These are phyloP conservation scores for Calameuta idolon DNA, from an alignment of 2,888 invertebrate species.

Conservation along the genomic window DNA sequence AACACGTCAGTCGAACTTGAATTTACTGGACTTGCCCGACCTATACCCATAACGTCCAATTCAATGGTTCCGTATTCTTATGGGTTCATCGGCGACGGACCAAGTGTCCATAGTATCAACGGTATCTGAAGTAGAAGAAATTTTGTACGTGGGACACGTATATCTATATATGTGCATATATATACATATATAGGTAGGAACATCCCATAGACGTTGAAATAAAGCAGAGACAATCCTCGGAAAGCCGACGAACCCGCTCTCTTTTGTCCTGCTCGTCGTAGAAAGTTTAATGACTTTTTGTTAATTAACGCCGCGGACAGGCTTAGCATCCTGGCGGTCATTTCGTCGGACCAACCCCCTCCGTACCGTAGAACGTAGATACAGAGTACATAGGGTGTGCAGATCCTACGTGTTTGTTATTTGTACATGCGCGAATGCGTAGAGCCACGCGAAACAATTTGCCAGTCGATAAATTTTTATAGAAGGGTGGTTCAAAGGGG, in stretches of 20 bases:
- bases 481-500: constrained; percentile 40
- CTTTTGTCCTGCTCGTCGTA: constrained; percentile 54
- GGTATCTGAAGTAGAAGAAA: no score
- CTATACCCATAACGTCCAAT: no score
- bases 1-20: no score
- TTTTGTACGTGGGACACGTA: no score
- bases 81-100: no score
- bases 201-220: not conserved
- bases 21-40: no score
- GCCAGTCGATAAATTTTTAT: constrained; percentile 68
- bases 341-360: constrained; percentile 30
- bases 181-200: no score
- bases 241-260: constrained; percentile 36
- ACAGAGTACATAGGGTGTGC: constrained; percentile 25
- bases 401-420: constrained; percentile 42
- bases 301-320: constrained; percentile 64
- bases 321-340: constrained; percentile 57
- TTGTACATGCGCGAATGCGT: constrained; percentile 47
- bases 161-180: no score
- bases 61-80: no score
- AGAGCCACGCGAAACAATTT: constrained; percentile 65
- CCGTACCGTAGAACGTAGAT: constrained; percentile 19
- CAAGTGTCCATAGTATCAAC: no score
- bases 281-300: constrained; percentile 67
- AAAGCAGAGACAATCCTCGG: constrained; percentile 25